These are phyloP conservation scores for Atta colombica DNA, from an alignment of 1,140 invertebrate species.

Conservation along the genomic window DNA sequence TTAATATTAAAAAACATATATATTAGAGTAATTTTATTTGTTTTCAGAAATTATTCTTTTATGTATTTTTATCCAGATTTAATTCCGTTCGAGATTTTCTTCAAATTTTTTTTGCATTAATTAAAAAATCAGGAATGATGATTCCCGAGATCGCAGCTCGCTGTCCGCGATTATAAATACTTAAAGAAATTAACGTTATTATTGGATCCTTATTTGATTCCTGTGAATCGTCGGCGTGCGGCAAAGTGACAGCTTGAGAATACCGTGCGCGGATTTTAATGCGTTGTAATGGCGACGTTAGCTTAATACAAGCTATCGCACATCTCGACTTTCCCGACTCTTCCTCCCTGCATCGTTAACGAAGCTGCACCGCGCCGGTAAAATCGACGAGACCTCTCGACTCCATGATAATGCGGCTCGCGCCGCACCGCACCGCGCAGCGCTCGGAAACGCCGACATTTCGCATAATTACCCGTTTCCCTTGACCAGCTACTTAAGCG, in stretches of 20 bases:
- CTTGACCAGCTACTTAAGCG: conserved; percentile 76
- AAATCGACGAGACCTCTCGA: conserved; percentile 62
- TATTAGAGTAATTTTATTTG: too few relatives aligned
- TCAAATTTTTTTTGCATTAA: neutral
- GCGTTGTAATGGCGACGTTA: conserved; percentile 66
- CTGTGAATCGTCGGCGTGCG: neutral
- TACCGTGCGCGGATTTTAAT: conserved; percentile 61
- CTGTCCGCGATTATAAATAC: neutral
- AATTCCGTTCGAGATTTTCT: neutral
- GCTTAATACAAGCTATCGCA: conserved; percentile 71
- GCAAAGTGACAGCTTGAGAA: conserved; percentile 42
- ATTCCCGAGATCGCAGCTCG: neutral
- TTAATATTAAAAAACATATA: too few relatives aligned
- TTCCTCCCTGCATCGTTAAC: conserved; percentile 62
- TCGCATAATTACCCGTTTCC: conserved; percentile 76
- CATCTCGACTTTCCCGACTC: conserved; percentile 27
- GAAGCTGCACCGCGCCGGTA: conserved; percentile 49
- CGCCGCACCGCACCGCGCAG: neutral
- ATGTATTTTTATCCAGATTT: neutral
- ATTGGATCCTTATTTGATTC: conserved; percentile 31
- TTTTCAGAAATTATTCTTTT: neutral
- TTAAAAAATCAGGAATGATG: neutral
- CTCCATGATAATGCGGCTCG: conserved; percentile 54
- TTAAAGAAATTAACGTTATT: conserved; percentile 1
- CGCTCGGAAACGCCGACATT: conserved; percentile 70